Base-by-base conservation (phyloP, 2,113 vertebrate species). In the Myiozetetes cayanensis region DNA sequence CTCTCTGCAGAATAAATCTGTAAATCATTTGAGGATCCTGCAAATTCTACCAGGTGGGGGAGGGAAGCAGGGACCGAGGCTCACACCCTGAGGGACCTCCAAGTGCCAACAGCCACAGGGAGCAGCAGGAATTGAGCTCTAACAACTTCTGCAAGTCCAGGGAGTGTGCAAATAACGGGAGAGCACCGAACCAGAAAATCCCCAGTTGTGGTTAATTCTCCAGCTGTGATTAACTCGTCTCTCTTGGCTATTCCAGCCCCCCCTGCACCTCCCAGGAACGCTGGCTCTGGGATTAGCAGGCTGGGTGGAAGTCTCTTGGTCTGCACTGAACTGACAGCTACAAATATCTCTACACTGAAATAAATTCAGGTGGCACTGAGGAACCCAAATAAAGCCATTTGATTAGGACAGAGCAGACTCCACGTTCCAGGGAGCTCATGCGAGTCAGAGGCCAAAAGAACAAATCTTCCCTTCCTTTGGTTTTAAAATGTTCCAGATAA, bases 131-230 rank as follows among this genome's bases (percentile, higher is more conserved):
- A 31, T 24, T 23, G 59, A 72, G 59, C 75, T 95, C 53, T 2
- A 18, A 55, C 5, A 21, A 27, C 75, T 83, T 37, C 81, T 62
- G 30, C 33, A 12, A 87, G 89, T 3, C 76, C 46, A 52, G 81
- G 41, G 56, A 46, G 46, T 1, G 35, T 46, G 83, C 84, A 87
- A 94, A 5, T 8, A 72, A 44, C 61, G 78, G 81, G 4, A 63
- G 83, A 63, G 79, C 90, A 67, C 20, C 52, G 88, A 63, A 84
- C 72, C 94, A 73, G 70, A 87, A 92, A 92, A 88, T 50, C 86
- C 86, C 35, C 79, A 22, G 95, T 55, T 21, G 58, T 66, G 92
- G 71, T 65, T 88, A 68, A 85, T 78, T 93, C 87, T 67, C 82
- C 31, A 41, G 33, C 75, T 37, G 33, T 28, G 78, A 94, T 95